A percentile compares a stretch with the other conserved stretches of the same genome.
These are phyloP conservation scores for Pterocles orientalis DNA, from an alignment of 2,113 vertebrate species.

Conservation along the genomic window DNA sequence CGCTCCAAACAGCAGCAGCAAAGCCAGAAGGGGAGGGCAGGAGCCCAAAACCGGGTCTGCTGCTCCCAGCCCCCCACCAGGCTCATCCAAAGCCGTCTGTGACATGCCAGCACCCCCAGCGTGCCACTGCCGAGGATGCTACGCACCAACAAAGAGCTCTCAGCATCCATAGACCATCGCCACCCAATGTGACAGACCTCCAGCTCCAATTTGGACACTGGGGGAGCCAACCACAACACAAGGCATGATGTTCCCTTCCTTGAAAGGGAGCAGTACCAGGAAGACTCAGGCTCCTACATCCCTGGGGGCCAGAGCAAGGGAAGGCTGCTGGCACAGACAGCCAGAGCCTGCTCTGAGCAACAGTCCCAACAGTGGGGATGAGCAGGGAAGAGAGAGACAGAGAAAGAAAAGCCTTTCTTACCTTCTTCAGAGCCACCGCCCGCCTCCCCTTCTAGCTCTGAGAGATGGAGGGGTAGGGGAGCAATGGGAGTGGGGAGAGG, in stretches of 20 bases:
- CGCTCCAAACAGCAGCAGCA: not conserved
- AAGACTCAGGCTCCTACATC: not conserved
- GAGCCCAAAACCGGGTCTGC: not conserved
- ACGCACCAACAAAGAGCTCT: not conserved
- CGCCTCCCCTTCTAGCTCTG: conserved; percentile 77
- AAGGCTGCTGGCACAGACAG: not conserved
- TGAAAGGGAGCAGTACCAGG: not conserved
- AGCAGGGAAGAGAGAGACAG: not conserved
- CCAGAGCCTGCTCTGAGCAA: not conserved
- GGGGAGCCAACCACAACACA: not conserved
- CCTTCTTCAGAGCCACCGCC: conserved; percentile 80
- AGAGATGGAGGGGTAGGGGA: conserved; percentile 11
- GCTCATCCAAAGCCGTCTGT: not conserved
- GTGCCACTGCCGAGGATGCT: not conserved
- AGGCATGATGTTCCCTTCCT: not conserved
- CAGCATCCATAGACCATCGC: not conserved
- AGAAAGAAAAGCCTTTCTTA: conserved; percentile 75
- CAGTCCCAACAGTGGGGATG: not conserved
- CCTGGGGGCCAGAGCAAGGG: not conserved
- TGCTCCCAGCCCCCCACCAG: not conserved
- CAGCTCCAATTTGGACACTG: not conserved
- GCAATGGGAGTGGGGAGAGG: not conserved
- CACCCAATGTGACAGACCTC: not conserved
- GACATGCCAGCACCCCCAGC: not conserved
- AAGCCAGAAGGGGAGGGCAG: conserved; percentile 14